Percentiles rank a stretch among this genome's conserved stretches.
These are phyloP conservation scores for Podarcis raffonei DNA, from an alignment of 2,113 vertebrate genomes.

Conservation along the genomic window DNA sequence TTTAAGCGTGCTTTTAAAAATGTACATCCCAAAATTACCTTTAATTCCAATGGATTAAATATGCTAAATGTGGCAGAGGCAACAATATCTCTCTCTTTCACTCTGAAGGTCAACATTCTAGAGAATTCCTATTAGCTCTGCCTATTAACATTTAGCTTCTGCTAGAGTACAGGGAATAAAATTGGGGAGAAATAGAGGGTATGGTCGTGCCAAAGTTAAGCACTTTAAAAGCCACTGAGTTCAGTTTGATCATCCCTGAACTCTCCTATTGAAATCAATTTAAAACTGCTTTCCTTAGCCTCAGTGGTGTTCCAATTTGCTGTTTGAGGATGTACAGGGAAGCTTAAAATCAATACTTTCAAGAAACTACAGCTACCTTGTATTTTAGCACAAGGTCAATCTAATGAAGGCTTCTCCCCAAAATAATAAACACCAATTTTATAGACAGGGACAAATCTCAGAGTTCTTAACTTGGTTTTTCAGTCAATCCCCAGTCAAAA, in stretches of 20 bases:
- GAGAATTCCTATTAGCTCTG: slow-evolving; percentile 38
- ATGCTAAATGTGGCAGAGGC: slow-evolving; percentile 14
- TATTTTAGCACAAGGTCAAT: slow-evolving; percentile 38
- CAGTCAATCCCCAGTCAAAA: neutral
- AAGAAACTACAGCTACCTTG: slow-evolving; percentile 14
- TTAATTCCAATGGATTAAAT: slow-evolving; percentile 18
- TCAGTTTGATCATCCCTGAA: neutral
- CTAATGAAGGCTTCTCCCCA: neutral
- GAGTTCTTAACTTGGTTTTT: neutral
- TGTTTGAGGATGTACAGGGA: slow-evolving; percentile 33
- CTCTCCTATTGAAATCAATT: neutral
- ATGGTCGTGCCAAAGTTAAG: neutral
- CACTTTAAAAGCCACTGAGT: neutral
- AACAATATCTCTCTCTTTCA: neutral
- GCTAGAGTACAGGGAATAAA: slow-evolving; percentile 17
- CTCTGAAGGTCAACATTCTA: slow-evolving; percentile 1
- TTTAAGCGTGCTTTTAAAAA: slow-evolving; percentile 26
- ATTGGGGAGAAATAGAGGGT: neutral
- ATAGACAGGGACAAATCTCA: neutral
- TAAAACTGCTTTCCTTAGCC: neutral
- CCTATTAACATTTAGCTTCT: slow-evolving; percentile 37
- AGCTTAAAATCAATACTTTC: slow-evolving; percentile 53
- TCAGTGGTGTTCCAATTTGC: slow-evolving; percentile 17
- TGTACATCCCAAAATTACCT: neutral
- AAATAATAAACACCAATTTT: slow-evolving; percentile 22